These are phyloP conservation scores for Drosophila eohydei DNA, from an alignment of 2,888 invertebrate genomes.

Conservation along the genomic window DNA sequence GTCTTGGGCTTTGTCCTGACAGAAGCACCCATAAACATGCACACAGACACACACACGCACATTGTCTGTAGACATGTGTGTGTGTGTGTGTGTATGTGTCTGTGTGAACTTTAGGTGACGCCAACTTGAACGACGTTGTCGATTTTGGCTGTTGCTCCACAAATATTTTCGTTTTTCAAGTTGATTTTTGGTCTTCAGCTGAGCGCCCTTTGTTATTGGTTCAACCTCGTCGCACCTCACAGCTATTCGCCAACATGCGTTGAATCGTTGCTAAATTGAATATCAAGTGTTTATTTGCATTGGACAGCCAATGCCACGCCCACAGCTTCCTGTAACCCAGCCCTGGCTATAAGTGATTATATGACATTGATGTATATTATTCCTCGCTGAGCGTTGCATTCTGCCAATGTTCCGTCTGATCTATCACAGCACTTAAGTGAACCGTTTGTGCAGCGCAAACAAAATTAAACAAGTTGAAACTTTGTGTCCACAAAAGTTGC, in stretches of 20 bases:
- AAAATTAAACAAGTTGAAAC: conserved; percentile 62
- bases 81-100: conserved; percentile 30
- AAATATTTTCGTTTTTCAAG: conserved; percentile 79
- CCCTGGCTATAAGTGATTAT: conserved; percentile 46
- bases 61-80: conserved; percentile 8
- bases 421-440: conserved; percentile 41
- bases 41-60: conserved; percentile 10
- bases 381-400: conserved; percentile 34
- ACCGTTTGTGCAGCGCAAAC: conserved; percentile 62
- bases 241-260: conserved; percentile 46
- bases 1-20: conserved; percentile 60
- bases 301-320: conserved; percentile 54
- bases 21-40: conserved; percentile 23
- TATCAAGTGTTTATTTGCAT: conserved; percentile 76
- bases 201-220: conserved; percentile 72
- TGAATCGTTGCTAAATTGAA: conserved; percentile 75
- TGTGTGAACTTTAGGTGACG: conserved; percentile 46
- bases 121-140: conserved; percentile 46
- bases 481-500: conserved; percentile 36
- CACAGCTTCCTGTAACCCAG: conserved; percentile 9
- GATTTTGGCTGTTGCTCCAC: conserved; percentile 50
- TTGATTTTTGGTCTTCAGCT: conserved; percentile 70
- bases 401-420: conserved; percentile 15
- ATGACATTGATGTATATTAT: conserved; percentile 71
- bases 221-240: conserved; percentile 34